Conservation (phyloP, 2,113 vertebrate genomes). For the Hystrix cristata region DNA sequence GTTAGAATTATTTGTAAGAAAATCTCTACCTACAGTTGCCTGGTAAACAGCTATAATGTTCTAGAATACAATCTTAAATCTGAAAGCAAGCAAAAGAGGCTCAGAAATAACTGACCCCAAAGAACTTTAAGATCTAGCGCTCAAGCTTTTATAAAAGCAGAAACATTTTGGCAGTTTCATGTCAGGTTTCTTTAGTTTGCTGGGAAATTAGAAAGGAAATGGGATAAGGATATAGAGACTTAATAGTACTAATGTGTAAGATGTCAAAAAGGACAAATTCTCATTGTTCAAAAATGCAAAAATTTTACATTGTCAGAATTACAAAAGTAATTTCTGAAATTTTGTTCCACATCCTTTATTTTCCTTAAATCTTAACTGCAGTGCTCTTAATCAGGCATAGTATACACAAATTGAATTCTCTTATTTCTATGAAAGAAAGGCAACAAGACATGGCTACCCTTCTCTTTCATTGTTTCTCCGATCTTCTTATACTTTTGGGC, state of each 20-base stretch:
- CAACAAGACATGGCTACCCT: neutral
- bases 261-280: neutral
- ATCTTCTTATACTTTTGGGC: neutral
- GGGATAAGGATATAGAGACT: neutral
- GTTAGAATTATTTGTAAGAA: neutral
- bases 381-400: neutral
- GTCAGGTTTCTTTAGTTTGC: constrained; percentile 19
- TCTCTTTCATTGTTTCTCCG: neutral
- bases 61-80: constrained; percentile 46
- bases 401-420: neutral
- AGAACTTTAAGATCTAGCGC: constrained; percentile 32
- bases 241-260: neutral
- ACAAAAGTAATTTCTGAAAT: constrained; percentile 14
- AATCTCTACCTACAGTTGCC: constrained; percentile 17
- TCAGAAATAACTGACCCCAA: constrained; percentile 71
- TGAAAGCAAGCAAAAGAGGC: neutral
- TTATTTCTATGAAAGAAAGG: neutral
- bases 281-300: neutral
- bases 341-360: neutral
- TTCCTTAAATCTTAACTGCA: neutral
- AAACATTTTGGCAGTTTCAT: constrained; percentile 48
- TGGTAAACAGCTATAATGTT: neutral
- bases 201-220: constrained; percentile 38
- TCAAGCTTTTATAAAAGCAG: neutral
- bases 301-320: constrained; percentile 28